Evolutionary conservation across 2,888 invertebrate species (phyloP).

Genomic region (Acanthacorydalis orientalis): DNA sequence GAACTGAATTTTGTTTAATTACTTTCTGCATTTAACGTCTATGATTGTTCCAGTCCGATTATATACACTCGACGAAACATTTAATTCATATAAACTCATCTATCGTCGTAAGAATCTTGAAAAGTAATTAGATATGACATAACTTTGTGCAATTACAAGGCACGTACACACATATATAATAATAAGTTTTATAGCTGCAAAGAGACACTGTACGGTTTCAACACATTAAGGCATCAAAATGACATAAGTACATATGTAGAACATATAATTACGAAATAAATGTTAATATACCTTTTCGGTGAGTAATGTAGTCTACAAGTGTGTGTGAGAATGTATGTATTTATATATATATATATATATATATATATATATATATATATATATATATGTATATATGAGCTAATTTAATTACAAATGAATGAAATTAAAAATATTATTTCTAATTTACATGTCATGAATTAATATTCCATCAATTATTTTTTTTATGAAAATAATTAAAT

Average conservation of each 20-base stretch:
- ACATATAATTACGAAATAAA: background rate
- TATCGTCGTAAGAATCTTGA: no score
- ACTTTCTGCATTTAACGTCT: no score
- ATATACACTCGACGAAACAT: no score
- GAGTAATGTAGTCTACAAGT: background rate
- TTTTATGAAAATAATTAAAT: no score
- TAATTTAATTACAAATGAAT: background rate
- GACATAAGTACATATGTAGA: background rate
- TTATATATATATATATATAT: conserved; percentile 4
- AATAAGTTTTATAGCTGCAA: background rate
- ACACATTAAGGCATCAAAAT: background rate
- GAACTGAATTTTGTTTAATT: no score
- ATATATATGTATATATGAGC: conserved; percentile 3
- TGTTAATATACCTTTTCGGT: background rate
- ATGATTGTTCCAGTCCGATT: no score
- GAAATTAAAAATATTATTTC: no score
- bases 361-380: conserved; percentile 5
- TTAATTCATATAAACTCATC: no score
- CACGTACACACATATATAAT: background rate
- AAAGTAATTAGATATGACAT: background rate
- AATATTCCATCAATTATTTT: no score
- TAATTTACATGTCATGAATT: no score
- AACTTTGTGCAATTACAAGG: background rate
- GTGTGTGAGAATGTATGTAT: background rate
- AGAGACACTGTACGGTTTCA: background rate